Percentiles rank a stretch among this genome's conserved stretches.
Conservation (phyloP, 2,888 invertebrate species). For the Nipponacmea schrenckii region DNA sequence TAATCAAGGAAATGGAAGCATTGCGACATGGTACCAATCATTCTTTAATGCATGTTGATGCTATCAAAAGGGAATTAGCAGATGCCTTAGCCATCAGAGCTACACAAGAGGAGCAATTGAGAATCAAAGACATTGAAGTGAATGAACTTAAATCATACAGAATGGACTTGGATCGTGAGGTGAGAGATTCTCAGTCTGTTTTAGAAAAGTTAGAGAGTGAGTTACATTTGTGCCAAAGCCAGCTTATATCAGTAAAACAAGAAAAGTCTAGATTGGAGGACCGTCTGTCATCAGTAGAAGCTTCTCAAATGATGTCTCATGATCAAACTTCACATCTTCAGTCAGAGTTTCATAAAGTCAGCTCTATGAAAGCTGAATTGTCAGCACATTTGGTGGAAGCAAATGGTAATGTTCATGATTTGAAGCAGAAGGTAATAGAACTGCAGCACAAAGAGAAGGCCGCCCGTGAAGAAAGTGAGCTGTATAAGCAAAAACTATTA, state of each 20-base stretch:
- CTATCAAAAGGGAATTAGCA: conserved; percentile 56
- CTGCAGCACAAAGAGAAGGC: conserved; percentile 55
- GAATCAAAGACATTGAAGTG: conserved; percentile 62
- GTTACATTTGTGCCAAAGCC: conserved; percentile 50
- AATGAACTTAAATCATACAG: conserved; percentile 61
- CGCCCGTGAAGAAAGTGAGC: conserved; percentile 54
- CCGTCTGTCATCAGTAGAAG: conserved; percentile 54
- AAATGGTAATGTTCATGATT: conserved; percentile 52
- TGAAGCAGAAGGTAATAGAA: conserved; percentile 53
- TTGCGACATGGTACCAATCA: conserved; percentile 51
- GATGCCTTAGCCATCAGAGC: conserved; percentile 63
- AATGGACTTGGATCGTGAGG: conserved; percentile 60
- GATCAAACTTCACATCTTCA: conserved; percentile 60
- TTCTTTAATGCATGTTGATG: conserved; percentile 56
- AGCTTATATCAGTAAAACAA: conserved; percentile 46
- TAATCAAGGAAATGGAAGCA: conserved; percentile 60
- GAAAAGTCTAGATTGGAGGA: conserved; percentile 58
- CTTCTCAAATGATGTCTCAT: conserved; percentile 56
- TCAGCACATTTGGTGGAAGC: conserved; percentile 57
- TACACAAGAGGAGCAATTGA: conserved; percentile 63
- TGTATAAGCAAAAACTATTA: conserved; percentile 52
- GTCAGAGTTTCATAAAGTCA: conserved; percentile 60
- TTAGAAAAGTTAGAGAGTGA: conserved; percentile 62
- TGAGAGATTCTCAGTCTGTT: conserved; percentile 56
- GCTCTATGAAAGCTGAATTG: conserved; percentile 55